Evolutionary conservation across 2,113 vertebrate species (phyloP), one percentile per base, ranked within the genome.

Genomic region (Salvelinus sp.): DNA sequence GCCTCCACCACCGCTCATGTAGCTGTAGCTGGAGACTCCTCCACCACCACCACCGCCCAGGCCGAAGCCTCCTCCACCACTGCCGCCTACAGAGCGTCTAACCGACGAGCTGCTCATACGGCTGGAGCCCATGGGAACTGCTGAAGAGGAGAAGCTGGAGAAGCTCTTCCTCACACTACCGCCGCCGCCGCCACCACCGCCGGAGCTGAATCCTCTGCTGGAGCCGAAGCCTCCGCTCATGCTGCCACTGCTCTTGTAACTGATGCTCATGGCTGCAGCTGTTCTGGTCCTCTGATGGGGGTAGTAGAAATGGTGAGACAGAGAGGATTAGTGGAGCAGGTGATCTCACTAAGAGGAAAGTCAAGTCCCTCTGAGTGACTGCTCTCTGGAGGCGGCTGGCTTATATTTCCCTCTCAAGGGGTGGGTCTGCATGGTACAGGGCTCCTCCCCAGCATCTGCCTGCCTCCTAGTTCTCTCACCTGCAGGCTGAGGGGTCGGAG

Each of bases 301-400:
- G 50, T 48, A 88, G 38, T 66, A 85, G 71, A 76, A 65, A 71
- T 83, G 47, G 48, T 84, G 44, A 75, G 38, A 86, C 91, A 79
- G 68, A 79, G 75, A 88, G 77, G 66, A 85, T 72, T 76, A 76
- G 83, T 79, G 83, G 89, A 85, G 88, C 76, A 80, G 82, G 74
- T 75, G 80, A 87, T 89, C 73, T 81, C 91, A 93, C 91, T 79
- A 83, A 92, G 92, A 93, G 92, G 91, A 86, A 78, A 91, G 85
- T 86, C 76, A 81, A 82, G 79, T 92, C 81, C 92, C 92, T 92
- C 92, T 87, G 85, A 93, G 93, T 92, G 30, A 23, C 80, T 80
- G 79, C 60, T 70, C 3, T 12, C 20, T 60, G 48, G 80, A 47
- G 0, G 22, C 4, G 18, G 25, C 30, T 57, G 65, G 20, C 60